These are phyloP conservation scores for Chamaetylas fuelleborni DNA, from an alignment of 2,113 vertebrate genomes.

Conservation along the genomic window DNA sequence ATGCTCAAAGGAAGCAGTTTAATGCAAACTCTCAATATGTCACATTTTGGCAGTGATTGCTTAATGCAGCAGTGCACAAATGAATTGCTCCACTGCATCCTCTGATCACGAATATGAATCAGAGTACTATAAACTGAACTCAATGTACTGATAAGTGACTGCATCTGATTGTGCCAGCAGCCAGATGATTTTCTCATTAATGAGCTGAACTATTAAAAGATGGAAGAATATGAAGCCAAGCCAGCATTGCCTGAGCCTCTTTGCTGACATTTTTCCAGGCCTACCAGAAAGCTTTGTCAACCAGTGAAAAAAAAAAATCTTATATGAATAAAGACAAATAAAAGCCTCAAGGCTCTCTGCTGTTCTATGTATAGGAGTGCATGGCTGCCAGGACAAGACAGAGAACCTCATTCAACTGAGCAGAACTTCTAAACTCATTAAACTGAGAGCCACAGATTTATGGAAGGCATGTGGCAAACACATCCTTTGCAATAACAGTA, in stretches of 20 bases:
- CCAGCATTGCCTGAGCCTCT: background rate
- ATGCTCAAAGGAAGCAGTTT: conserved; percentile 18
- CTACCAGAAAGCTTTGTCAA: background rate
- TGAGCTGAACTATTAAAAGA: conserved; percentile 37
- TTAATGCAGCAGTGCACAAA: conserved; percentile 47
- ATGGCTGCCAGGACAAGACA: background rate
- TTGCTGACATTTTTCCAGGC: background rate
- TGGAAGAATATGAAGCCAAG: background rate
- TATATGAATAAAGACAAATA: background rate
- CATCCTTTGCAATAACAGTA: background rate
- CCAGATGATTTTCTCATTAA: conserved; percentile 46
- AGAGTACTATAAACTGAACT: conserved; percentile 49
- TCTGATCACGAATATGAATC: conserved; percentile 54
- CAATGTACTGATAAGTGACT: conserved; percentile 56
- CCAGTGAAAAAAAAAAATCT: background rate
- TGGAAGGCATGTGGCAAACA: background rate
- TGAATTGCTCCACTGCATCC: conserved; percentile 51
- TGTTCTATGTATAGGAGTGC: background rate
- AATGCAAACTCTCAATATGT: conserved; percentile 24
- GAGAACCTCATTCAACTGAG: background rate
- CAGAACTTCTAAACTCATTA: background rate
- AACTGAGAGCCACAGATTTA: rapidly evolving
- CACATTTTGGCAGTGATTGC: conserved; percentile 39
- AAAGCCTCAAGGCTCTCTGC: background rate
- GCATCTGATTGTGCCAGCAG: conserved; percentile 38